phyloP scores from a whole-genome alignment of 2,113 vertebrate species.

The Eurypyga helias region DNA sequence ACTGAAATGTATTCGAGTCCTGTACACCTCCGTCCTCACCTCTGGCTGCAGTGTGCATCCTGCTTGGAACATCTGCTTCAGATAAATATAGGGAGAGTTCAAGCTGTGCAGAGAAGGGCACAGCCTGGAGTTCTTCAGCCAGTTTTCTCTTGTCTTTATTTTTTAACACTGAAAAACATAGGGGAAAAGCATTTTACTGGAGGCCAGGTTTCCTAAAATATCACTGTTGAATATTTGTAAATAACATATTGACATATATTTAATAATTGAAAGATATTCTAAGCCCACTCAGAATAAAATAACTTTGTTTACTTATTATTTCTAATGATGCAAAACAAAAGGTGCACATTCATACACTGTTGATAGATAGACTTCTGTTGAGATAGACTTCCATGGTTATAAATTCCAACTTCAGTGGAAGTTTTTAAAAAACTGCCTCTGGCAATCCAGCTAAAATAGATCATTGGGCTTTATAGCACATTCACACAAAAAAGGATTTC shows the following conservation, averaged over 20 bases:
- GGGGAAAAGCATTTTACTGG: background rate
- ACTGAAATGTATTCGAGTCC: conserved; percentile 8
- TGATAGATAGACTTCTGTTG: background rate
- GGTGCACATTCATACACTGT: background rate
- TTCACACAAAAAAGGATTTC: background rate
- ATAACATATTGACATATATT: background rate
- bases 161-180: background rate
- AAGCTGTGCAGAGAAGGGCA: background rate
- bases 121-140: background rate
- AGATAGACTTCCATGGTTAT: background rate
- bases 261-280: background rate
- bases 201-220: background rate
- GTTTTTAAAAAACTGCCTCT: background rate
- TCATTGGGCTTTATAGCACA: background rate
- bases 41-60: conserved; percentile 25
- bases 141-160: background rate
- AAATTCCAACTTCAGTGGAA: background rate
- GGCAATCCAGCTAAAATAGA: background rate
- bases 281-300: background rate
- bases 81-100: conserved; percentile 39
- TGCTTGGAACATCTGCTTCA: conserved; percentile 61
- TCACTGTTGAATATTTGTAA: background rate
- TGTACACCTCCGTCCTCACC: conserved; percentile 53
- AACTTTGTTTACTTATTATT: background rate
- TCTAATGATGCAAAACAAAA: background rate